Base-by-base conservation (phyloP, 2,797 vertebrate species). In the Myripristis jacobus region DNA sequence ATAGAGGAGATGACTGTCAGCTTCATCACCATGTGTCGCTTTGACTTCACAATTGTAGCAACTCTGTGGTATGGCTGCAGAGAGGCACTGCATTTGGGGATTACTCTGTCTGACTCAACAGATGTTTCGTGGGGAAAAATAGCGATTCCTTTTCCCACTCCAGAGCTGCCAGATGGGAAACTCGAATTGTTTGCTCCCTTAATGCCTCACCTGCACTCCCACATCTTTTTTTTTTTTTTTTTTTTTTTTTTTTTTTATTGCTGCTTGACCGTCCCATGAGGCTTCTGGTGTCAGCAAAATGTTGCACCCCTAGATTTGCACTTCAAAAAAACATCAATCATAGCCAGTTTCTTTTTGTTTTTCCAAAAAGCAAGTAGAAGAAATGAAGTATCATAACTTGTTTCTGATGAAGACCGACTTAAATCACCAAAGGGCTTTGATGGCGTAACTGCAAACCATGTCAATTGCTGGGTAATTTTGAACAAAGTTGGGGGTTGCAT, bases 91-190 rank as follows among this genome's bases (percentile, higher is more conserved):
- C 21, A 3, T 70, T 70, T 80, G 69, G 68, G 51, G 77, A 80
- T 71, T 68, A 53, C 70, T 63, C 36, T 8, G 59, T 68, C 61
- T 67, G 29, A 78, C 60, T 76, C 56, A 75, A 77, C 70, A 86
- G 74, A 77, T 85, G 78, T 75, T 86, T 75, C 22, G 22, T 2
- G 6, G 41, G 25, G 8, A 70, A 66, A 81, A 70, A 52, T 6
- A 18, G 9, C 63, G 55, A 31, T 70, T 82, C 67, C 51, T 48
- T 8, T 50, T 69, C 24, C 6, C 52, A 66, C 44, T 73, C 67
- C 64, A 24, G 44, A 75, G 50, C 53, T 19, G 53, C 65, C 82
- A 84, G 79, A 82, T 53, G 79, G 75, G 44, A 77, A 79, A 76
- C 54, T 75, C 34, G 70, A 70, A 75, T 48, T 21, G 29, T 83